Conservation (phyloP, 2,113 vertebrate genomes). For the Oophaga pumilio region DNA sequence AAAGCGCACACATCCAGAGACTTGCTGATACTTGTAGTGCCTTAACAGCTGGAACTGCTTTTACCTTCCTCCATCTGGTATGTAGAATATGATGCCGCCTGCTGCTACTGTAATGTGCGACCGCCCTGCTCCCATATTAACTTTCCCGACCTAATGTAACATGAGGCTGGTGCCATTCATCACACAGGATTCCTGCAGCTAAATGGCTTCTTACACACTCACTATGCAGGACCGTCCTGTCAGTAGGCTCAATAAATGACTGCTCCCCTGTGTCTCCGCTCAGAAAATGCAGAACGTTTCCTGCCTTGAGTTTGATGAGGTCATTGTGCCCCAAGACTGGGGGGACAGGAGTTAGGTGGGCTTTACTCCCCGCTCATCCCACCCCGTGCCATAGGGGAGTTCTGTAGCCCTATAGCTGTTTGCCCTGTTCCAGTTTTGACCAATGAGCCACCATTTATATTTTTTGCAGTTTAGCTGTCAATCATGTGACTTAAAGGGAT, state of each 20-base stretch:
- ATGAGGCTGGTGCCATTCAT: constrained; percentile 7
- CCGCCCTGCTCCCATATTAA: constrained; percentile 16
- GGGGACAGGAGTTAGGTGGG: neutral
- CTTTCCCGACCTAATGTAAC: constrained; percentile 20
- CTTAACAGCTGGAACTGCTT: constrained; percentile 11
- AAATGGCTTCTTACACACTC: constrained; percentile 20
- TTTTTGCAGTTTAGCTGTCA: too few relatives aligned
- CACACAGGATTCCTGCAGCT: constrained; percentile 21
- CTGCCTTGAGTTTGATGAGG: neutral
- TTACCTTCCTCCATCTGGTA: constrained; percentile 4
- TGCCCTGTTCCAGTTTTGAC: too few relatives aligned
- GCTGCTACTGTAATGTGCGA: constrained; percentile 13
- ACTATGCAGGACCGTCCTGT: neutral
- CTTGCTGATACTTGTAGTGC: constrained; percentile 11
- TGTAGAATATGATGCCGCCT: neutral
- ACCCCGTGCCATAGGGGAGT: neutral
- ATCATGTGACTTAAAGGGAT: too few relatives aligned
- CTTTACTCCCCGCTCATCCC: too few relatives aligned
- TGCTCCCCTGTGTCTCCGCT: neutral
- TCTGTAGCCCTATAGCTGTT: too few relatives aligned
- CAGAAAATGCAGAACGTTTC: neutral
- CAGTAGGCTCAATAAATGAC: neutral
- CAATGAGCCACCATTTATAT: too few relatives aligned
- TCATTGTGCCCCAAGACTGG: neutral
- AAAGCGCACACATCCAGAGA: neutral